phyloP scores from a whole-genome alignment of 2,113 vertebrate species.

The Blennius ocellaris region DNA sequence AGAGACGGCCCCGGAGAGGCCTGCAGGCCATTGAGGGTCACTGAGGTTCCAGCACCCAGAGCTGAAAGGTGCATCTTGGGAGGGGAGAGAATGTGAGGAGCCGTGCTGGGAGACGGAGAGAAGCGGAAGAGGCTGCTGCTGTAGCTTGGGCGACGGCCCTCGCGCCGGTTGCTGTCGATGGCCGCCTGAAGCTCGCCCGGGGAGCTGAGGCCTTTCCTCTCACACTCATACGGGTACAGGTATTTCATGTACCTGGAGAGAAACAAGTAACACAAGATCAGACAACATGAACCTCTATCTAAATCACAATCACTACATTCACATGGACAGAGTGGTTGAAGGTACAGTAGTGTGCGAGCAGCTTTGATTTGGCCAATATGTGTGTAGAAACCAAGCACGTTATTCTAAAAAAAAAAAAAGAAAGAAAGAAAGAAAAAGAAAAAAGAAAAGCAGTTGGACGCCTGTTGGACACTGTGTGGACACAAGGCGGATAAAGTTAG shows the following conservation, averaged over 20 bases:
- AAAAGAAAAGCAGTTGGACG: neutral
- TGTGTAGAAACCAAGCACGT: neutral
- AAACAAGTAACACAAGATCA: slow-evolving; percentile 8
- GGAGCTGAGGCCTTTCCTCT: slow-evolving; percentile 95
- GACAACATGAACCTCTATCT: neutral
- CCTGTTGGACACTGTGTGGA: neutral
- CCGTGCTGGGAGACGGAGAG: slow-evolving; percentile 84
- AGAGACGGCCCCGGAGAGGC: slow-evolving; percentile 82
- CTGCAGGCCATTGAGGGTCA: slow-evolving; percentile 83
- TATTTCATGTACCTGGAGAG: slow-evolving; percentile 92
- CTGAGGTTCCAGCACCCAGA: slow-evolving; percentile 82
- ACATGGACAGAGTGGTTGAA: neutral
- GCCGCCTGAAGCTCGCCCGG: slow-evolving; percentile 95
- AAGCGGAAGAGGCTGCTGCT: slow-evolving; percentile 94
- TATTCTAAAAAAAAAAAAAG: neutral
- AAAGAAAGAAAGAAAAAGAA: no score
- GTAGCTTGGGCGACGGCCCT: slow-evolving; percentile 95
- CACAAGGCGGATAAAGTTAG: neutral
- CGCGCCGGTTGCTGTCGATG: slow-evolving; percentile 95
- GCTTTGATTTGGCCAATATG: neutral
- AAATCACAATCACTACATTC: neutral
- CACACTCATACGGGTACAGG: slow-evolving; percentile 96
- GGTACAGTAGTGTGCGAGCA: neutral
- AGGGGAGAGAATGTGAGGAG: slow-evolving; percentile 82
- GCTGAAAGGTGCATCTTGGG: slow-evolving; percentile 93